Base-by-base conservation (phyloP, 2,888 invertebrate species). In the Cephus pulcher region DNA sequence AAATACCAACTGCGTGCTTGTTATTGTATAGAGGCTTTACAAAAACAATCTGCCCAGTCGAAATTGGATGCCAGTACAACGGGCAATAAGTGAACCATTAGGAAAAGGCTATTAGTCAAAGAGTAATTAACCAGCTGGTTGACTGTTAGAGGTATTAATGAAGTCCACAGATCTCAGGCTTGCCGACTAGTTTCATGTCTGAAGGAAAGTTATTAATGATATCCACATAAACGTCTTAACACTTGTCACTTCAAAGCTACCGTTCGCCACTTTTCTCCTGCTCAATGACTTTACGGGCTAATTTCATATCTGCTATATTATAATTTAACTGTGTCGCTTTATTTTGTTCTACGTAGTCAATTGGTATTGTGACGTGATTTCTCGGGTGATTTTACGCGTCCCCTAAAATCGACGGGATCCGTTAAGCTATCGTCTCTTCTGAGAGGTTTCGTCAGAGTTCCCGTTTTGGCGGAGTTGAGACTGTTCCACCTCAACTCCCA, bases 121-220 rank as follows among this genome's bases (percentile, higher is more conserved):
- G 74, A 74, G 82, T 85, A 85, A 85, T 85, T 85, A 85, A 84
- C 83, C 81, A 84, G 83, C 75, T 76, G 78, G 78, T 76, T 78
- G 73, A 73, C 75, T 76, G 73, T 83, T 80, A 75, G 83, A 84
- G 82, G 84, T 84, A 82, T 84, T 85, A 83, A 85, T 84, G 83
- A 82, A 82, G 81, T 81, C 76, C 69, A 73, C 74, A 77, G 77
- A 69, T 79, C 78, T 79, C 74, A 56, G 70, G 73, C 69, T 71
- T 33, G 75, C 35, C 74, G 75, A 78, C 78, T 69, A 73, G 70
- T 70, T 76, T 70, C n/a, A 40, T 33, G 68, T 74, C 76, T 75
- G 83, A 85, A 83, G 82, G 83, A 84, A 83, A 80, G 83, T 84
- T 85, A 84, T 85, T 85, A 85, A 85, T 85, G 84, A 85, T 84